phyloP scores from a whole-genome alignment of 2,797 vertebrate species.

The Darevskia nairensis region DNA sequence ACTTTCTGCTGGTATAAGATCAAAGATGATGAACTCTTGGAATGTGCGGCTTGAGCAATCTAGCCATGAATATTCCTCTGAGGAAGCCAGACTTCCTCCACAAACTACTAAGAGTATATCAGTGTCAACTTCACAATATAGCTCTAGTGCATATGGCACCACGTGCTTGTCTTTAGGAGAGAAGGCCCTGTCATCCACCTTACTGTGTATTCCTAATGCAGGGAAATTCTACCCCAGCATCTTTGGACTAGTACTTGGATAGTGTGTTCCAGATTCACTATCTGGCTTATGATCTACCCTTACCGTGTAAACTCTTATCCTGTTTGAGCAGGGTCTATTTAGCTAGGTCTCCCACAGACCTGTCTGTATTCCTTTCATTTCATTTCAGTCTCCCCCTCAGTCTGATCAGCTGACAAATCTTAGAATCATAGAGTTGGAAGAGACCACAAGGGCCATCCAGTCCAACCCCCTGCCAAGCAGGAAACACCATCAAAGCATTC shows the following conservation, averaged over 20 bases:
- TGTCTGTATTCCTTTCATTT: neutral
- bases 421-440: no score
- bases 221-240: neutral
- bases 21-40: constrained; percentile 12
- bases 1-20: constrained; percentile 35
- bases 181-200: neutral
- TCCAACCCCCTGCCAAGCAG: no score
- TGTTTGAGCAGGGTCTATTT: neutral
- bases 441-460: no score
- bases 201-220: neutral
- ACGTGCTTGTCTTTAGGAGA: neutral
- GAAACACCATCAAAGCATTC: no score
- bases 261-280: neutral
- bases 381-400: no score
- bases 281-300: neutral
- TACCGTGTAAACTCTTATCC: neutral
- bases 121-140: neutral
- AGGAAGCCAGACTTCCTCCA: neutral
- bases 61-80: neutral
- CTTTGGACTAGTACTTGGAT: no score
- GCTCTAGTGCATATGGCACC: neutral
- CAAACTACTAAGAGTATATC: neutral
- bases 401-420: neutral
- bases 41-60: neutral
- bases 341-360: neutral